Percentiles rank a stretch among this genome's conserved stretches.
phyloP scores from a whole-genome alignment of 2,797 vertebrate genomes.

The Hemitrygon akajei region DNA sequence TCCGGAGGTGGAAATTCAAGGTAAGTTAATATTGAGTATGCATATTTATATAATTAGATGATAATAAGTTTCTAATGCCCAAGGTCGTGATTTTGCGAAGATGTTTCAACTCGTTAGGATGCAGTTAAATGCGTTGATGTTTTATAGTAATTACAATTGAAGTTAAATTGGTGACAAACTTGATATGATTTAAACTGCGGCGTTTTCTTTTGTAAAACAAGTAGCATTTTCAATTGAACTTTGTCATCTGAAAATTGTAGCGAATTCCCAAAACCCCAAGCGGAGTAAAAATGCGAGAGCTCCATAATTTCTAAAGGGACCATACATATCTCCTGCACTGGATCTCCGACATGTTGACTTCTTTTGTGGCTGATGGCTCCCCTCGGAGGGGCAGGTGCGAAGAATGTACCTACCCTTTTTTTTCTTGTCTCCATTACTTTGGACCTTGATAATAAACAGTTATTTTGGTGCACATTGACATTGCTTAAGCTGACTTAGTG shows the following conservation, averaged over 20 bases:
- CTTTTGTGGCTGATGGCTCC: neutral
- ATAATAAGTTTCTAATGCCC: neutral
- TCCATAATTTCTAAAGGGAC: neutral
- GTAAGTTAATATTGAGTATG: neutral
- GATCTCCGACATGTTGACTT: neutral
- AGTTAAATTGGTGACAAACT: neutral
- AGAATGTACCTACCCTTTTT: neutral
- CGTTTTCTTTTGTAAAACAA: neutral
- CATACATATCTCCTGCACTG: neutral
- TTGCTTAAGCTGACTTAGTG: neutral
- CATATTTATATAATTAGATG: neutral
- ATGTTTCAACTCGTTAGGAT: neutral
- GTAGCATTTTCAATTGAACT: neutral
- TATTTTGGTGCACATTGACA: neutral
- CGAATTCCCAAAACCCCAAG: neutral
- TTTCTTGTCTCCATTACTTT: neutral
- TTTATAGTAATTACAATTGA: neutral
- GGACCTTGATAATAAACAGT: neutral
- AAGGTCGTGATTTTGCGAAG: neutral
- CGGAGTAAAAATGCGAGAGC: neutral
- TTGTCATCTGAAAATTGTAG: neutral
- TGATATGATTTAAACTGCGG: neutral
- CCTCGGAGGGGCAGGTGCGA: constrained; percentile 12
- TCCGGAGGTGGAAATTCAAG: neutral
- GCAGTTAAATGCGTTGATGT: neutral